These are phyloP conservation scores for Chiloscyllium punctatum DNA, from an alignment of 2,797 vertebrate genomes.

Conservation along the genomic window DNA sequence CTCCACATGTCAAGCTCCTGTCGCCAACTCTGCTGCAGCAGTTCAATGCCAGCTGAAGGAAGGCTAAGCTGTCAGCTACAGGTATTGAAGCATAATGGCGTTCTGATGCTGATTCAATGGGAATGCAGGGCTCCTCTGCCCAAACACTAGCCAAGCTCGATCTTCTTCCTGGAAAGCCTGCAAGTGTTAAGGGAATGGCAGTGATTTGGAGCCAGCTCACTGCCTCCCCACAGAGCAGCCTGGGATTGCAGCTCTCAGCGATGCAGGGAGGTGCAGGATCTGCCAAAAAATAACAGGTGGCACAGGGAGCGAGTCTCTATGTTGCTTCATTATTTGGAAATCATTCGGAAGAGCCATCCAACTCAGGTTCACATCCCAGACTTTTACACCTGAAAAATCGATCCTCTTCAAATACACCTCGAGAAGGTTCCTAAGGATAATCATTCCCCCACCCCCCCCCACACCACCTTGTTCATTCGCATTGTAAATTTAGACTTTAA, in stretches of 20 bases:
- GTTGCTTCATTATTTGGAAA: background rate
- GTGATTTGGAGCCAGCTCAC: background rate
- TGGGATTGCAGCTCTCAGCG: background rate
- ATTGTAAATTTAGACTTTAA: background rate
- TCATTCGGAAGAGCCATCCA: background rate
- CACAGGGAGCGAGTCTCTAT: background rate
- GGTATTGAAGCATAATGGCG: background rate
- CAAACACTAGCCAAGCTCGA: background rate
- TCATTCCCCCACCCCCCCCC: background rate
- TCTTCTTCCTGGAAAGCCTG: background rate
- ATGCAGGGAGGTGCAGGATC: background rate
- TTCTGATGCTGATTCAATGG: background rate
- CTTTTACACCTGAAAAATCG: background rate
- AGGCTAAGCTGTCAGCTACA: background rate
- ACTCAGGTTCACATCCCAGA: background rate
- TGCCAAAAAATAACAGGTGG: background rate
- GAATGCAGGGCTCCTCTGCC: background rate
- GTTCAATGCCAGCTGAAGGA: background rate
- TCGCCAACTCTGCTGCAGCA: background rate
- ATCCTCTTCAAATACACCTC: background rate
- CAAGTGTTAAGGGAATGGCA: background rate
- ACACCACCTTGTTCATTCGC: background rate
- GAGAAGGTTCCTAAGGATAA: background rate
- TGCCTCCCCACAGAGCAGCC: background rate
- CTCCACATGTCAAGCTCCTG: background rate